These are phyloP conservation scores for Malurus cyaneus DNA, from an alignment of 2,113 vertebrate genomes.

Conservation along the genomic window DNA sequence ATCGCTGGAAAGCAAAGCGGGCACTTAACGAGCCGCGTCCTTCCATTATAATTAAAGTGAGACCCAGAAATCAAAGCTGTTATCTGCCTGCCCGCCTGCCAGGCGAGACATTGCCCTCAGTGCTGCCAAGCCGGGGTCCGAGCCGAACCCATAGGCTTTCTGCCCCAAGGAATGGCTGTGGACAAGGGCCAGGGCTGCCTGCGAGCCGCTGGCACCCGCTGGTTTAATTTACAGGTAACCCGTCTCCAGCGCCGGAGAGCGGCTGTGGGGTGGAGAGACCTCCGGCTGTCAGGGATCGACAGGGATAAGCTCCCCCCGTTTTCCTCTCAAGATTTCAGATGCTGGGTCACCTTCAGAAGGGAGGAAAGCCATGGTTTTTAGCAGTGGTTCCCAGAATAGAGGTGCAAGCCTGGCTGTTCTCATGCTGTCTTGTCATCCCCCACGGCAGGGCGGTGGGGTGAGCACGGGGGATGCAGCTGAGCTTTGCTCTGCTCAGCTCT, in stretches of 20 bases:
- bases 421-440: not conserved
- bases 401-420: not conserved
- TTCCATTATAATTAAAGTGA: constrained; percentile 52
- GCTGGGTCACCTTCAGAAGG: not conserved
- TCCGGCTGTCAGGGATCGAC: not conserved
- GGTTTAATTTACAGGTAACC: constrained; percentile 33
- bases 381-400: not conserved
- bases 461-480: not conserved
- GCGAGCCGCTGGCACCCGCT: not conserved
- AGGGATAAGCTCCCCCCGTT: not conserved
- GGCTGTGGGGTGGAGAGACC: not conserved
- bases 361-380: not conserved
- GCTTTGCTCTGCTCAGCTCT: not conserved
- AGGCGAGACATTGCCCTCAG: not conserved
- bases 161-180: not conserved
- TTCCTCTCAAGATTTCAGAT: not conserved
- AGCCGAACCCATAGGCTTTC: not conserved
- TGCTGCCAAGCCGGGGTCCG: not conserved
- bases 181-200: not conserved
- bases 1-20: constrained; percentile 36
- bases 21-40: constrained; percentile 40
- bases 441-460: fast-evolving
- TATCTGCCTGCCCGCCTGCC: not conserved
- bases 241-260: fast-evolving
- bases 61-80: constrained; percentile 41